phyloP scores from a whole-genome alignment of 2,113 vertebrate species.

The Odocoileus hemionus region DNA sequence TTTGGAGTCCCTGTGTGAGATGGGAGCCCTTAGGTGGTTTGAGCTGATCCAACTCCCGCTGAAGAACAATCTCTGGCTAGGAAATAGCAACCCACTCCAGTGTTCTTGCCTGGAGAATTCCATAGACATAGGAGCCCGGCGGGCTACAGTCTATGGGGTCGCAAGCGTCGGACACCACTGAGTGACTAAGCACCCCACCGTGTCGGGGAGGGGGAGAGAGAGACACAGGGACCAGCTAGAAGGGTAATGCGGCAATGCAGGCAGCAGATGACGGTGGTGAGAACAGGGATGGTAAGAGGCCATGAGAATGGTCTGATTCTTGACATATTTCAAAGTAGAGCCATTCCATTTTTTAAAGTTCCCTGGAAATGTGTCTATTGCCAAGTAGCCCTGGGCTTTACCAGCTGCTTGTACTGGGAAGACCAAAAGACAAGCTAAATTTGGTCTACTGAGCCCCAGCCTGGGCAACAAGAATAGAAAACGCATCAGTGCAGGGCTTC shows the following conservation, averaged over 20 bases:
- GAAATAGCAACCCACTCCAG: background rate
- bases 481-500: background rate
- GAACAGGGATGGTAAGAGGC: background rate
- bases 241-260: background rate
- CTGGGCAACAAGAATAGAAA: background rate
- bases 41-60: background rate
- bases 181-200: background rate
- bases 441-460: background rate
- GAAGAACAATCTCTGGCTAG: background rate
- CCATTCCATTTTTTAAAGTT: background rate
- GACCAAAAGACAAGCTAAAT: background rate
- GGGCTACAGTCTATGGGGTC: background rate
- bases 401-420: background rate
- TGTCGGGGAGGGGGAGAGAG: background rate
- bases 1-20: background rate
- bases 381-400: background rate
- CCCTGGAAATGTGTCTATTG: background rate
- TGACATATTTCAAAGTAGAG: background rate
- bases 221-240: background rate
- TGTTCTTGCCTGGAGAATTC: background rate
- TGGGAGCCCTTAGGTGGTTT: background rate
- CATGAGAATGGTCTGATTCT: background rate
- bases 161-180: background rate
- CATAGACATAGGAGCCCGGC: background rate
- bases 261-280: background rate